Percentiles rank a stretch among this genome's conserved stretches.
These are phyloP conservation scores for Mus caroli DNA, from an alignment of 2,797 vertebrate species.

Conservation along the genomic window DNA sequence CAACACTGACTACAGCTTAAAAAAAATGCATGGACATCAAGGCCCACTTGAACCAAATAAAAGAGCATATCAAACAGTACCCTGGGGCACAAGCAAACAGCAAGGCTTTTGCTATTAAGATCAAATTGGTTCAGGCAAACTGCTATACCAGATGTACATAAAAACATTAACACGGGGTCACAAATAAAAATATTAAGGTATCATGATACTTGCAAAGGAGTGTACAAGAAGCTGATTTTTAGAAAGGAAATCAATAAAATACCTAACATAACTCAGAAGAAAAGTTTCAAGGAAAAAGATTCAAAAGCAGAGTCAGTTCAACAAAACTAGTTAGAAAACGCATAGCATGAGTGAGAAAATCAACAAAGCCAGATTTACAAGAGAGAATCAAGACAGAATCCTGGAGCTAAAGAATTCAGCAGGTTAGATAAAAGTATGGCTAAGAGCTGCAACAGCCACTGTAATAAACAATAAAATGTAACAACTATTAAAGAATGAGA, in stretches of 20 bases:
- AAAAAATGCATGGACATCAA: neutral
- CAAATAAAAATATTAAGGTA: neutral
- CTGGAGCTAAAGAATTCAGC: neutral
- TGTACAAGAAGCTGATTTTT: neutral
- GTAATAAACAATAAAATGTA: neutral
- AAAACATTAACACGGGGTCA: neutral
- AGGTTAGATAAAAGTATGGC: neutral
- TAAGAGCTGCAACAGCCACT: neutral
- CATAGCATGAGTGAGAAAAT: neutral
- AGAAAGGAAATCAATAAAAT: constrained; percentile 6
- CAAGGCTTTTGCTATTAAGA: neutral
- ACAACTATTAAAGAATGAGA: constrained; percentile 1
- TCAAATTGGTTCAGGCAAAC: neutral
- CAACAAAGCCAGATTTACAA: neutral
- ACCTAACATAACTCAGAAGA: neutral
- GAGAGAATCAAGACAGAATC: neutral
- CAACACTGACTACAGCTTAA: neutral
- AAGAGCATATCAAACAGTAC: neutral
- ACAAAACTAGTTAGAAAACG: neutral
- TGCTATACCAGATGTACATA: neutral
- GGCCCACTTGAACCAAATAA: neutral
- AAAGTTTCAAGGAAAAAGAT: neutral
- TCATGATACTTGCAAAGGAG: neutral
- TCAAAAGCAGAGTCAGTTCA: neutral
- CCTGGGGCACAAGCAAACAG: neutral